Evolutionary conservation across 2,113 vertebrate species (phyloP).

Genomic region (Toxotes chatareus): DNA sequence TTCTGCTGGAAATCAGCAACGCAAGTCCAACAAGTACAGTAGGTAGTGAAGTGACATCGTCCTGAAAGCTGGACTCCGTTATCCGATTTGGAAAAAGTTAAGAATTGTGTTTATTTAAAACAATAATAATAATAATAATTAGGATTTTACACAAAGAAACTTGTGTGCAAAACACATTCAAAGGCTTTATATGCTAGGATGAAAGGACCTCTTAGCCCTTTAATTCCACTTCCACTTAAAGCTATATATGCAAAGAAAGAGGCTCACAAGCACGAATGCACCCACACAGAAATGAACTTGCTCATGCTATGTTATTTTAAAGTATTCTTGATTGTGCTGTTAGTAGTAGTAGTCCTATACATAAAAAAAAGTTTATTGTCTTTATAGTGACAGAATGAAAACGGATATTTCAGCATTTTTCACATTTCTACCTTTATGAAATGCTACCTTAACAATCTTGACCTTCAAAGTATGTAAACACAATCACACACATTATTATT

Average conservation of each 20-base stretch:
- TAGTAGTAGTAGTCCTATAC: not conserved
- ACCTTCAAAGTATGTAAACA: slow-evolving; percentile 14
- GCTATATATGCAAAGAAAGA: no score
- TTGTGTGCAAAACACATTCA: not conserved
- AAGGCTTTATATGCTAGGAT: not conserved
- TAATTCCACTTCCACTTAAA: not conserved
- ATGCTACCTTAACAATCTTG: not conserved
- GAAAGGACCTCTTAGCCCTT: not conserved
- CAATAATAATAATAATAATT: no score
- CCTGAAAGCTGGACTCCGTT: not conserved
- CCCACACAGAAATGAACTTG: not conserved
- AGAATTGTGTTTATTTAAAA: not conserved
- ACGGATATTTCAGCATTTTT: not conserved
- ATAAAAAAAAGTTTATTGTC: not conserved
- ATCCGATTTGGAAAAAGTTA: not conserved
- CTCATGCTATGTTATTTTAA: not conserved
- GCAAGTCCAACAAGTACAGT: not conserved
- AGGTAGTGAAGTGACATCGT: slow-evolving; percentile 14
- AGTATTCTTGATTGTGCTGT: not conserved
- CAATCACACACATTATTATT: not conserved
- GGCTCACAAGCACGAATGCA: no score
- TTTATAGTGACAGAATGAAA: not conserved
- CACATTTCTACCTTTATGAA: slow-evolving; percentile 10
- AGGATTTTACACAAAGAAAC: not conserved
- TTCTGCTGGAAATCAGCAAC: slow-evolving; percentile 24